Evolutionary conservation across 2,113 vertebrate genomes (phyloP).

Genomic region (Syngnathus typhle): DNA sequence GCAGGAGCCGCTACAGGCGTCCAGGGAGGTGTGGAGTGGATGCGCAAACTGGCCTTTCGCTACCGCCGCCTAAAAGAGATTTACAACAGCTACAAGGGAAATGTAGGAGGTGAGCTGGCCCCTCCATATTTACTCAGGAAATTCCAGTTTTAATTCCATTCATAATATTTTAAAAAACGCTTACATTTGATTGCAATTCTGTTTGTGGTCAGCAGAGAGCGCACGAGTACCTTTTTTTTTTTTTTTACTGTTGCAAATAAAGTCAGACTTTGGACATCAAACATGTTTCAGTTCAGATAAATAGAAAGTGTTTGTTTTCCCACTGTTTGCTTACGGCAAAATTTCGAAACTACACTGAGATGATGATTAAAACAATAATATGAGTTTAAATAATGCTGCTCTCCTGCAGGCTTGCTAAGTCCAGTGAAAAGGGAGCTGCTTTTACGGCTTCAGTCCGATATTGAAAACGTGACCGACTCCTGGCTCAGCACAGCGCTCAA

Average conservation of each 20-base stretch:
- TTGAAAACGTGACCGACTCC: constrained; percentile 91
- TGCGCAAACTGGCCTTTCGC: constrained; percentile 95
- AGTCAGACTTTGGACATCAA: constrained; percentile 1
- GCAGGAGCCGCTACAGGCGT: constrained; percentile 76
- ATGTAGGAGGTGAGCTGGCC: constrained; percentile 79
- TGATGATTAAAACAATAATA: not conserved
- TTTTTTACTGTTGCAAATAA: not conserved
- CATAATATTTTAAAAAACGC: not conserved
- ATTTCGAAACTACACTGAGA: not conserved
- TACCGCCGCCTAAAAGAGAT: constrained; percentile 93
- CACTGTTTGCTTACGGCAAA: not conserved
- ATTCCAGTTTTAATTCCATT: not conserved
- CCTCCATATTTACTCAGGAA: too few species aligned
- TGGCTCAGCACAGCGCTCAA: constrained; percentile 95
- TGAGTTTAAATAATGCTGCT: not conserved
- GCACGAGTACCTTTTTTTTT: not conserved
- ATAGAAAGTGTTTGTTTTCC: not conserved
- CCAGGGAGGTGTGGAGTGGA: constrained; percentile 96
- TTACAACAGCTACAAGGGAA: constrained; percentile 87
- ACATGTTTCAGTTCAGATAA: not conserved
- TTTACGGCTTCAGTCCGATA: constrained; percentile 81
- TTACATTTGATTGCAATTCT: not conserved
- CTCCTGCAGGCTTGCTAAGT: constrained; percentile 80
- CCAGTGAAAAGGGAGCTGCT: constrained; percentile 88
- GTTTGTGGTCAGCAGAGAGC: not conserved